Base-by-base conservation (phyloP, 2,888 invertebrate species). In the Romanomermis culicivorax region DNA sequence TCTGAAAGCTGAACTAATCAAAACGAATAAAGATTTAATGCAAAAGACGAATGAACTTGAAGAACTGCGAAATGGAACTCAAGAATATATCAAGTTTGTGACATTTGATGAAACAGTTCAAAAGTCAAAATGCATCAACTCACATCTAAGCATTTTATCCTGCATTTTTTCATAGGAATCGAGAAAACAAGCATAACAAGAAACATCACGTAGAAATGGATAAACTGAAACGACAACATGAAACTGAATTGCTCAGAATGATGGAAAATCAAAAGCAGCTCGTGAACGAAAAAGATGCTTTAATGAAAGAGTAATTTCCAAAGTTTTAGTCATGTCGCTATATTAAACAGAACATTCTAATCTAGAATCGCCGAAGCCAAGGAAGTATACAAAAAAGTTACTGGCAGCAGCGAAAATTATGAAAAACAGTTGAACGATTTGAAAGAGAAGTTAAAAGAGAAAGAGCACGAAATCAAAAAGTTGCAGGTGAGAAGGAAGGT, bases 21-120 rank as follows among this genome's bases (percentile, higher is more conserved):
- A 49, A 14, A 59, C 62, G 29, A 60, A 60, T 42, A 57, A 56
- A 36, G 60, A 64, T 50, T 53, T 63, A 20, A 58, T 61, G 29
- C 58, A 61, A 51, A 63, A 64, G 45, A 62, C 56, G 17, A 60
- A 60, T 7, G 61, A 63, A 47, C 52, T 64, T 29, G 57, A 60
- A 43, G 53, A 60, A 23, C 60, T 64, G 27, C 58, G 54, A 20
- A 59, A 61, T 11, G 62, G 61, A 47, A 60, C 61, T 17, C 58
- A 60, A 29, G 63, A 64, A 25, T 59, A 60, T 51, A 51, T 60
- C 20, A 59, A 58, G 62, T 60, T 23, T 11, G 45, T 23, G 36
- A 7, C 11, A 36, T 11, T 7, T 36, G 36, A 7, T 17, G 36
- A 36, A 36, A 36, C 7, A 36, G 36, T 36, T 36, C 17, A 17